These are phyloP conservation scores for Ptyas mucosa DNA, from an alignment of 2,113 vertebrate genomes.

Conservation along the genomic window DNA sequence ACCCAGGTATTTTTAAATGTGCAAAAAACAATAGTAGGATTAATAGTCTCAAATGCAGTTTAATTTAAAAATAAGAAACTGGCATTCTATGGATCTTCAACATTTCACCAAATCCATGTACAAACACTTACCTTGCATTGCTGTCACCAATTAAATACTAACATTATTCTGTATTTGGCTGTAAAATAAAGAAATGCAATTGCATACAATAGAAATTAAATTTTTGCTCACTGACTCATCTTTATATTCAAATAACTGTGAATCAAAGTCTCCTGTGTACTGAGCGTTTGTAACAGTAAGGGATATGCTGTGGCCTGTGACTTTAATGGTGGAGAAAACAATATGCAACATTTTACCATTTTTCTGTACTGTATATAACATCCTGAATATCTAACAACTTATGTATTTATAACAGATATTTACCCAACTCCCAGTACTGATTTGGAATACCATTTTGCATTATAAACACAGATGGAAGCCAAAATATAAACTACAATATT, in stretches of 20 bases:
- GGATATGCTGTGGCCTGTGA: no score
- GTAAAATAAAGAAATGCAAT: not conserved
- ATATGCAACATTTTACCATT: not conserved
- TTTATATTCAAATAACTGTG: not conserved
- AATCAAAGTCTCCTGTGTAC: not conserved
- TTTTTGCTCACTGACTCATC: not conserved
- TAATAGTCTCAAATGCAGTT: not conserved
- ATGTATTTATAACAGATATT: not conserved
- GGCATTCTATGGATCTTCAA: not conserved
- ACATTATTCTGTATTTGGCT: not conserved
- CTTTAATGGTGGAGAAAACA: not conserved
- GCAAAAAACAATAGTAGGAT: not conserved
- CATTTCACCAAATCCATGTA: not conserved
- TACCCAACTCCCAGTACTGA: not conserved
- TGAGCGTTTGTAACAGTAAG: not conserved
- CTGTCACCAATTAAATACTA: not conserved
- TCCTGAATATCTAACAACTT: not conserved
- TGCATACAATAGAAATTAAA: not conserved
- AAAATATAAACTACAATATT: not conserved
- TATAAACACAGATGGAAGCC: not conserved
- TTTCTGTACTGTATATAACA: not conserved
- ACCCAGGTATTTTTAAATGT: not conserved
- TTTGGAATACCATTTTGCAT: not conserved
- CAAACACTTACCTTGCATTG: not conserved
- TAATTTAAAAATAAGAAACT: not conserved